Percentiles rank a stretch among this genome's conserved stretches.
Conservation (phyloP, 2,888 invertebrate species). For the Metacarcinus magister region DNA sequence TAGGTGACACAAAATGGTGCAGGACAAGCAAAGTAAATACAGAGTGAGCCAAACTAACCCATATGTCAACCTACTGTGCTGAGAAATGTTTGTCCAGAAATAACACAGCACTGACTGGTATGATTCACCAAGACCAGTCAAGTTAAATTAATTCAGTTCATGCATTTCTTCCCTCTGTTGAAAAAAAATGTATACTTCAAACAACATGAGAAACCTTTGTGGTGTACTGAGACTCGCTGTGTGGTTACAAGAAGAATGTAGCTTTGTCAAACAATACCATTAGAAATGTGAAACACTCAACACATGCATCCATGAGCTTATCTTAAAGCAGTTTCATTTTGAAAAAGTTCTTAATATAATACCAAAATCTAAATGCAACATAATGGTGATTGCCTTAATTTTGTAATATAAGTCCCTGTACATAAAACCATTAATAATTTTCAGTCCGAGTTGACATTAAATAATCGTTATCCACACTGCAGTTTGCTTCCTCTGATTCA, state of each 20-base stretch:
- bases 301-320: neutral
- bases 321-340: neutral
- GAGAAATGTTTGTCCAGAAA: slow-evolving; percentile 38
- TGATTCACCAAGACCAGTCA: neutral
- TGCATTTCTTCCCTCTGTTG: slow-evolving; percentile 41
- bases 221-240: neutral
- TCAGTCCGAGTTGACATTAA: neutral
- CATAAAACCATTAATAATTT: neutral
- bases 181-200: slow-evolving; percentile 7
- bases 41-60: slow-evolving; percentile 27
- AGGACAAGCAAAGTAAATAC: neutral
- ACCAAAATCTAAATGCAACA: neutral
- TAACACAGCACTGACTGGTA: neutral
- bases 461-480: neutral
- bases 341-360: neutral
- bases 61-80: slow-evolving; percentile 41
- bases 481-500: neutral
- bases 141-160: slow-evolving; percentile 12
- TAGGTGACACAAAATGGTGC: neutral
- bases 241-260: neutral
- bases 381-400: neutral
- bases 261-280: slow-evolving; percentile 19
- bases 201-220: neutral
- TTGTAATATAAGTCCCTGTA: neutral
- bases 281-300: neutral